Evolutionary conservation across 2,888 invertebrate genomes (phyloP).

Genomic region (Blastobasis lacticolella): DNA sequence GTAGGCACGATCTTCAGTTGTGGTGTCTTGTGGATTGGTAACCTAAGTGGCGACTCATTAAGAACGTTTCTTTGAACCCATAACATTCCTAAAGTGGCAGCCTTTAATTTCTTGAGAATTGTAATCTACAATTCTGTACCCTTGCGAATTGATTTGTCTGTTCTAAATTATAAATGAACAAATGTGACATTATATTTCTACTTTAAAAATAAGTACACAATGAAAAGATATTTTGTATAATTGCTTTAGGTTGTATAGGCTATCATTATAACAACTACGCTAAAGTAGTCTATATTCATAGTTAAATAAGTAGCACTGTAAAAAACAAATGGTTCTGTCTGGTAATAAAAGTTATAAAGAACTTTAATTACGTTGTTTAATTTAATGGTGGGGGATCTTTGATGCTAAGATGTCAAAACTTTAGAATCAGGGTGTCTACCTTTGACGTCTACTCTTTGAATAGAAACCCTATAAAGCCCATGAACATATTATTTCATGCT

Average conservation of each 20-base stretch:
- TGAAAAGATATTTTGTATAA: constrained; percentile 67
- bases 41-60: too few relatives aligned
- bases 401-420: too few relatives aligned
- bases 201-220: constrained; percentile 55
- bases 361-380: constrained; percentile 59
- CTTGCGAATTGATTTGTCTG: constrained; percentile 26
- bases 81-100: constrained; percentile 38
- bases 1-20: too few relatives aligned
- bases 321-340: constrained; percentile 50
- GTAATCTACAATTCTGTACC: constrained; percentile 11
- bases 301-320: constrained; percentile 50
- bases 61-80: not conserved
- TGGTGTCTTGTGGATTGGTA: too few relatives aligned
- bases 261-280: constrained; percentile 37
- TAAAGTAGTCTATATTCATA: constrained; percentile 40
- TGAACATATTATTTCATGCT: too few relatives aligned
- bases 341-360: constrained; percentile 43
- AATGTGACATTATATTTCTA: constrained; percentile 57
- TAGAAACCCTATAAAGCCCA: too few relatives aligned
- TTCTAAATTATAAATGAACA: constrained; percentile 51
- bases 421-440: too few relatives aligned
- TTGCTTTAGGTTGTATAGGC: constrained; percentile 69
- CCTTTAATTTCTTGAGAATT: constrained; percentile 13
- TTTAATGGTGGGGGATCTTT: constrained; percentile 44
- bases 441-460: too few relatives aligned